Conservation (phyloP, 2,797 vertebrate species). For the Siniperca obscura region DNA sequence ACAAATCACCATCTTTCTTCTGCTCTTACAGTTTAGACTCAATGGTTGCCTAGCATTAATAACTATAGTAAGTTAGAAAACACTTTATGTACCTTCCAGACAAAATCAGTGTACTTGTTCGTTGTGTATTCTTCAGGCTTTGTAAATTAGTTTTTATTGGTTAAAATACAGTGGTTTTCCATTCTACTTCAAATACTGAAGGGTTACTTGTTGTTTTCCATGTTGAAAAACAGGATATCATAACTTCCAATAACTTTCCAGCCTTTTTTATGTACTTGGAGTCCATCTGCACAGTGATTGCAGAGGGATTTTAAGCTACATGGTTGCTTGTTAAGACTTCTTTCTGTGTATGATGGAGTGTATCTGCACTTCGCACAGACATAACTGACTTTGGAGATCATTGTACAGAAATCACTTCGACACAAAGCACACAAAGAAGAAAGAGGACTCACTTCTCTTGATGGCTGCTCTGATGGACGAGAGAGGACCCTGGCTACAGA, state of each 20-base stretch:
- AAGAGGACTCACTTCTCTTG: slow-evolving; percentile 92
- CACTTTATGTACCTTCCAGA: background rate
- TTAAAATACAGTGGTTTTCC: no score
- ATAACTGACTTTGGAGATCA: background rate
- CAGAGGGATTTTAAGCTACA: background rate
- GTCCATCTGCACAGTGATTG: background rate
- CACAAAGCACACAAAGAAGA: background rate
- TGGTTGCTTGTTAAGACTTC: background rate
- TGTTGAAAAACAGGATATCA: no score
- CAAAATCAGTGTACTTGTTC: no score
- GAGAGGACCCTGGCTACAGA: slow-evolving; percentile 92
- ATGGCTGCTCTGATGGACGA: slow-evolving; percentile 95
- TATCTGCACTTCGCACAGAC: background rate
- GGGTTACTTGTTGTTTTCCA: no score
- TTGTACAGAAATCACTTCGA: no score
- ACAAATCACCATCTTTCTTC: background rate
- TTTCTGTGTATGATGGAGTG: no score
- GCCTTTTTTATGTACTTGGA: no score
- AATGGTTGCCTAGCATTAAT: background rate
- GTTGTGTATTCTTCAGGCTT: no score
- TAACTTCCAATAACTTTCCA: no score
- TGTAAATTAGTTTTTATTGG: no score
- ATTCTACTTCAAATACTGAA: no score
- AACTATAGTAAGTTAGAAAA: background rate
- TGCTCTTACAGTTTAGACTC: background rate